Percentiles rank a stretch among this genome's conserved stretches.
Conservation (phyloP, 2,888 invertebrate genomes). For the Dicranocentrus wangi region DNA sequence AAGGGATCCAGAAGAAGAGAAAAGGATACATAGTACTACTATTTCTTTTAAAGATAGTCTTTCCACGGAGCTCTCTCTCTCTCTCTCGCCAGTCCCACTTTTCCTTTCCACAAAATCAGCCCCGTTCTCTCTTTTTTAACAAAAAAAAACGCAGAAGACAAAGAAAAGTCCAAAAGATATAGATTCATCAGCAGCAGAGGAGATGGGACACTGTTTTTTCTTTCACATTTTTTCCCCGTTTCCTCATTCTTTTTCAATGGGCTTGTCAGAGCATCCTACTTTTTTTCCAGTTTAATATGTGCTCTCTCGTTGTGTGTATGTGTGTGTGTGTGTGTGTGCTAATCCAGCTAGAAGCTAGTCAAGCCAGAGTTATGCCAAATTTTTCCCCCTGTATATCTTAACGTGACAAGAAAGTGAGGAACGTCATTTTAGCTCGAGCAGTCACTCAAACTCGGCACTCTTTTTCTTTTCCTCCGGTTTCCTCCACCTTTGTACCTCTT, state of each 20-base stretch:
- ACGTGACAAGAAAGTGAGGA: no score
- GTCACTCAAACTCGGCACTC: no score
- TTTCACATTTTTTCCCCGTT: background rate
- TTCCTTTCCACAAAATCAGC: constrained; percentile 33
- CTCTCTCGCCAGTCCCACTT: constrained; percentile 50
- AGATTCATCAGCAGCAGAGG: background rate
- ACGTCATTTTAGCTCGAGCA: no score
- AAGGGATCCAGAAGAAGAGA: constrained; percentile 3
- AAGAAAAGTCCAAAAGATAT: no score
- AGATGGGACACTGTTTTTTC: background rate
- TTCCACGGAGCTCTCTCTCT: constrained; percentile 37
- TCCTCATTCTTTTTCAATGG: background rate
- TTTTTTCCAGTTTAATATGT: background rate
- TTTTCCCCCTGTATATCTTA: no score
- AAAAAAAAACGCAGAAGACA: background rate
- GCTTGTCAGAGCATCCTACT: background rate
- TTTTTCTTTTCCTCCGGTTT: no score
- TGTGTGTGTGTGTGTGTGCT: background rate
- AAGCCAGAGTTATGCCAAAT: no score
- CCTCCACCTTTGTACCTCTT: no score
- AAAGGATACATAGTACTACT: constrained; percentile 50
- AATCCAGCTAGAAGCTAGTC: background rate
- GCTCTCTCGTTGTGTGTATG: background rate
- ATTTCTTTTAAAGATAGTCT: constrained; percentile 28
- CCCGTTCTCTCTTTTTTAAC: constrained; percentile 1